A percentile compares a stretch with the other conserved stretches of the same genome.
Evolutionary conservation across 2,797 vertebrate genomes (phyloP).

Genomic region (Vespertilio murinus): DNA sequence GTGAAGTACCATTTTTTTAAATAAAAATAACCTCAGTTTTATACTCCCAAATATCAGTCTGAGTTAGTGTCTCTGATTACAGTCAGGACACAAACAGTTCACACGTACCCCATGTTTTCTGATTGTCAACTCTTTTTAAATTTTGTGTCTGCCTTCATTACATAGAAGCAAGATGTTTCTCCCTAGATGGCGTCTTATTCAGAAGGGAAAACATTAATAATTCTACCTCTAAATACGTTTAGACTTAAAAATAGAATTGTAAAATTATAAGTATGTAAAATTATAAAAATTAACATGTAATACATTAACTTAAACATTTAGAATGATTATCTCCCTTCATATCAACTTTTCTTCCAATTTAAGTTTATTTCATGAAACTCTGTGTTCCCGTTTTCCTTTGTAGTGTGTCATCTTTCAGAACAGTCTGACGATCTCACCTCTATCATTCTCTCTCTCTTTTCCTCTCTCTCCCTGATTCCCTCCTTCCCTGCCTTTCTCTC

Average conservation of each 20-base stretch:
- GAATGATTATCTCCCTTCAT: not conserved
- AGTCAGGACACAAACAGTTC: not conserved
- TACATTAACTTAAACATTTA: not conserved
- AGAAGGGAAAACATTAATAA: not conserved
- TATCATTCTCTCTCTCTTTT: not conserved
- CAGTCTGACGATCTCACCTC: not conserved
- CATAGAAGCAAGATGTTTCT: not conserved
- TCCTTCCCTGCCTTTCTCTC: not conserved
- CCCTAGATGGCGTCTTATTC: not conserved
- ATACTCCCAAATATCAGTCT: not conserved
- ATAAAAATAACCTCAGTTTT: not conserved
- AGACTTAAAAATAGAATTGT: not conserved
- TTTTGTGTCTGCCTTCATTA: not conserved
- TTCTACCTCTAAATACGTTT: not conserved
- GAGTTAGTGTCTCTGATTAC: not conserved
- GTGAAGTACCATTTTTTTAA: not conserved
- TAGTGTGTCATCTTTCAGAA: not conserved
- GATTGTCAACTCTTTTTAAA: not conserved
- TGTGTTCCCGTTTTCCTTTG: not conserved
- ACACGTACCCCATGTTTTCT: not conserved
- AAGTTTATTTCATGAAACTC: constrained; percentile 16
- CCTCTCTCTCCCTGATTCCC: not conserved
- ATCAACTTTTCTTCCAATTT: not conserved
- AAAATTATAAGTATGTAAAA: not conserved
- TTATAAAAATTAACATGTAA: not conserved